These are phyloP conservation scores for Meteorus sp. DNA, from an alignment of 1,140 invertebrate species.

Conservation along the genomic window DNA sequence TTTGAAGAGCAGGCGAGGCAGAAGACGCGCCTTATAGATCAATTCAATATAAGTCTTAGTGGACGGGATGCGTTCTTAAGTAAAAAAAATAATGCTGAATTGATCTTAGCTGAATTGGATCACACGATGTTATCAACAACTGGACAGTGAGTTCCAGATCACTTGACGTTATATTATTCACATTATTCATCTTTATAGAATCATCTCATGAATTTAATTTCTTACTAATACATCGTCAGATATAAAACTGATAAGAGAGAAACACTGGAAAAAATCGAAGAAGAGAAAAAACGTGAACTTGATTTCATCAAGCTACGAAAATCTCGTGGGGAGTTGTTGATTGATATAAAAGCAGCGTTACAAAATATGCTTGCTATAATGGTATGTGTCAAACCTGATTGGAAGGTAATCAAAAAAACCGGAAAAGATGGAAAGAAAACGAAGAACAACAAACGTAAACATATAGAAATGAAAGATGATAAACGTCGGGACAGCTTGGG, in stretches of 20 bases:
- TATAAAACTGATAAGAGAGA: constrained; percentile 59
- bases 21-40: constrained; percentile 54
- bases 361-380: constrained; percentile 49
- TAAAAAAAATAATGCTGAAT: constrained; percentile 60
- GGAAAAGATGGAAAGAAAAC: constrained; percentile 17
- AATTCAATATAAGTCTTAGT: constrained; percentile 56
- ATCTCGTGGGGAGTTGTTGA: constrained; percentile 41
- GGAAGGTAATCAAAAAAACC: constrained; percentile 11
- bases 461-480: constrained; percentile 20
- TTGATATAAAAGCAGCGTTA: constrained; percentile 44
- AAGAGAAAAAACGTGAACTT: constrained; percentile 52
- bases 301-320: constrained; percentile 40
- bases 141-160: constrained; percentile 47
- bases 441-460: constrained; percentile 11
- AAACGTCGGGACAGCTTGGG: constrained; percentile 5
- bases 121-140: constrained; percentile 63
- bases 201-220: too few species aligned
- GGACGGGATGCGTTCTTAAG: constrained; percentile 59
- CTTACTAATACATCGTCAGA: constrained; percentile 39
- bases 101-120: constrained; percentile 60
- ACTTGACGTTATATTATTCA: too few species aligned
- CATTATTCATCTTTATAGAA: too few species aligned
- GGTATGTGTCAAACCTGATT: constrained; percentile 30
- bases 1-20: constrained; percentile 63
- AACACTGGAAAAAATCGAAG: constrained; percentile 52